Evolutionary conservation across 2,797 vertebrate genomes (phyloP), one percentile per base, ranked within the genome.

Genomic region (Acestrorhynchus altus): DNA sequence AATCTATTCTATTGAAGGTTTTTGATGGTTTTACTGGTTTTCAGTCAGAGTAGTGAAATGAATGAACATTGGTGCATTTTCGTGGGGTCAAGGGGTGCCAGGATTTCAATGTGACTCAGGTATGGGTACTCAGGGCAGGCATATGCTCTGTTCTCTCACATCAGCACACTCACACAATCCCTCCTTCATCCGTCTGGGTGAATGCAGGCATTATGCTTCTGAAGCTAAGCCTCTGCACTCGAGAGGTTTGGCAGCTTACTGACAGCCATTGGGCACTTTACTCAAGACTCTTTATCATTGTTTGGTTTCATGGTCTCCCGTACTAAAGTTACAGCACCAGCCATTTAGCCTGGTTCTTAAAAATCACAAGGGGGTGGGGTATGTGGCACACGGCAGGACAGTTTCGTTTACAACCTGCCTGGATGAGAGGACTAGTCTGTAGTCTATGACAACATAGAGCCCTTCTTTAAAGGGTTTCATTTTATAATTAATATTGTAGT

Each of bases 151-250:
- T 61, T 72, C 64, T 42, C 60, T 81, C 52, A 66, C 72, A 64
- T 63, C 72, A 72, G 72, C 16, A 71, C 68, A 76, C 80, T 54
- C 61, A 68, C 74, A 83, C 76, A 84, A 83, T 81, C 78, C 61
- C 46, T 74, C 60, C 71, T 85, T 80, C 79, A 65, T 83, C 31
- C 20, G 40, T 60, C n/a, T 24, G 54, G 54, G 24, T 86, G 82
- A 87, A 87, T 84, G 80, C 68, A 76, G 66, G 76, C 76, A 80
- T 88, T 88, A 82, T 85, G 66, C 75, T 61, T 64, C 74, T 72
- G 46, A 46, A 51, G 72, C 49, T 66, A 49, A 61, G 56, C 31
- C 56, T 69, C 71, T 59, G 24, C 4, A 52, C 35, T 22, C 65
- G 42, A 72, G 67, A 63, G 51, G 24, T 67, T 81, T 68, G 40